Evolutionary conservation across 2,888 invertebrate species (phyloP).

Genomic region (Aspidiotus rigidus): DNA sequence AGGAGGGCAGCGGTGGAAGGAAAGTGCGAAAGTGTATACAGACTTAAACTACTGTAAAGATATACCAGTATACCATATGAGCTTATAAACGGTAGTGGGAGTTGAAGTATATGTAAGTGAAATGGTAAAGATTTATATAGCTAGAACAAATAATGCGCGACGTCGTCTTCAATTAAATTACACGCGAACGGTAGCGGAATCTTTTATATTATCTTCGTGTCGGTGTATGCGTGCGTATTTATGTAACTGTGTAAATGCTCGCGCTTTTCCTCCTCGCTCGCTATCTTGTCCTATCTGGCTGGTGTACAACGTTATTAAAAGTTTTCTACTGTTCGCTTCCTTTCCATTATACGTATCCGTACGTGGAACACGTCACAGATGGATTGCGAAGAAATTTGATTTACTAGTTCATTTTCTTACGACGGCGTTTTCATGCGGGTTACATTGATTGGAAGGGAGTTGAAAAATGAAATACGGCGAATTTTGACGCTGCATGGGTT

Average conservation of each 20-base stretch:
- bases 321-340: neutral
- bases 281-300: too few species aligned
- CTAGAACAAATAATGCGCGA: slow-evolving; percentile 17
- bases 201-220: neutral
- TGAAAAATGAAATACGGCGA: too few species aligned
- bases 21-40: neutral
- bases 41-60: too few species aligned
- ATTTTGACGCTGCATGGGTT: too few species aligned
- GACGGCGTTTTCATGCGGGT: too few species aligned
- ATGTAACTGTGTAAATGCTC: too few species aligned
- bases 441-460: too few species aligned
- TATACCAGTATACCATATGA: neutral
- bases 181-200: slow-evolving; percentile 3
- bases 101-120: neutral
- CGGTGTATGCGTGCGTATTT: neutral
- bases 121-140: slow-evolving; percentile 23
- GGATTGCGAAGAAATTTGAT: slow-evolving; percentile 31
- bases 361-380: slow-evolving; percentile 8
- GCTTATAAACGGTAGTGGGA: neutral
- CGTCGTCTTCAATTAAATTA: slow-evolving; percentile 32
- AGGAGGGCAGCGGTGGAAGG: neutral
- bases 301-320: slow-evolving; percentile 2
- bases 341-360: neutral
- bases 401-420: slow-evolving; percentile 24
- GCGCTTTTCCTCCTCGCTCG: too few species aligned